These are phyloP conservation scores for Leucania comma DNA, from an alignment of 2,888 invertebrate species.

Conservation along the genomic window DNA sequence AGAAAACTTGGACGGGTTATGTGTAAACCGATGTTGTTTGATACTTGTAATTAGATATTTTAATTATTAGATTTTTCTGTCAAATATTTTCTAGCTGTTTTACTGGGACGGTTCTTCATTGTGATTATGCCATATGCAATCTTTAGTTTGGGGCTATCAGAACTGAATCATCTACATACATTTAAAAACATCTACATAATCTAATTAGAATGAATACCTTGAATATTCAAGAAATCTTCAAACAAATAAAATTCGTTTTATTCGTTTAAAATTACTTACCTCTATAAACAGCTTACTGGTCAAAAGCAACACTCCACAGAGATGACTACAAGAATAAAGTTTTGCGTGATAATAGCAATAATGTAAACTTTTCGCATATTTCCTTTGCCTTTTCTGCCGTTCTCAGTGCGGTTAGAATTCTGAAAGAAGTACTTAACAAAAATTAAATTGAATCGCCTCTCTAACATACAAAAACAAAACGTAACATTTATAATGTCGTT, in stretches of 20 bases:
- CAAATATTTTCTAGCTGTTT: not conserved
- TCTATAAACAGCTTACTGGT: not conserved
- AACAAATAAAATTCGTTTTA: too few relatives aligned
- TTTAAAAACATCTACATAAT: not conserved
- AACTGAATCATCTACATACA: not conserved
- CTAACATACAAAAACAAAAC: too few relatives aligned
- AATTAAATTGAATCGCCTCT: too few relatives aligned
- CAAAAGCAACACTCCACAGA: not conserved
- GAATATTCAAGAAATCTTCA: too few relatives aligned
- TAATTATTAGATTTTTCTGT: constrained; percentile 64
- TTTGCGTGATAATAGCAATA: too few relatives aligned
- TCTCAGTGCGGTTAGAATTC: too few relatives aligned
- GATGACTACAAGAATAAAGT: not conserved
- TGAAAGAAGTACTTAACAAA: not conserved
- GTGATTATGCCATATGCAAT: too few relatives aligned
- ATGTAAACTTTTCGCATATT: not conserved
- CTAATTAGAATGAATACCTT: not conserved
- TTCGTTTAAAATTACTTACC: too few relatives aligned
- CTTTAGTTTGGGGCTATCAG: not conserved
- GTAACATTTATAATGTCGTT: too few relatives aligned
- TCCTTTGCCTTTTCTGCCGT: not conserved
- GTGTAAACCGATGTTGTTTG: constrained; percentile 87
- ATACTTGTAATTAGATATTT: constrained; percentile 88
- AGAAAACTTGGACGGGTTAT: constrained; percentile 91
- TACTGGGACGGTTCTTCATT: not conserved